Evolutionary conservation across 2,113 vertebrate genomes (phyloP).

Genomic region (Lagopus muta): DNA sequence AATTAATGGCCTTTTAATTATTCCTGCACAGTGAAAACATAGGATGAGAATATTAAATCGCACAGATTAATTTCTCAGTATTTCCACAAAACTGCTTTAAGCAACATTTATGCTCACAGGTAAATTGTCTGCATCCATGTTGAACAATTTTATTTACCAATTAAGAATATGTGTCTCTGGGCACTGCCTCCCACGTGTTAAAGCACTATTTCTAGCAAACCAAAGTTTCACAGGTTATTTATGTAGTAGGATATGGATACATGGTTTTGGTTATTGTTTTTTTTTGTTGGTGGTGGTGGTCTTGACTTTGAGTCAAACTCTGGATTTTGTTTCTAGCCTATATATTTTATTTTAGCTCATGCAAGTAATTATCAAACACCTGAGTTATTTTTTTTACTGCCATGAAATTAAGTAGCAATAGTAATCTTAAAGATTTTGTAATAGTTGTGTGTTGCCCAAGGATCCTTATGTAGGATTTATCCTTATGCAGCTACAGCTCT

Average conservation of each 20-base stretch:
- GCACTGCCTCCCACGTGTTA: rapidly evolving
- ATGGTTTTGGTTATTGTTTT: neutral
- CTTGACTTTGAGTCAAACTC: neutral
- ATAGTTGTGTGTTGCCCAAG: neutral
- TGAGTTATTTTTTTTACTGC: neutral
- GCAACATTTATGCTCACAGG: neutral
- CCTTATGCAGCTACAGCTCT: neutral
- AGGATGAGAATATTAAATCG: neutral
- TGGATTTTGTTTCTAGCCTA: neutral
- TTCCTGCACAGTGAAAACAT: neutral
- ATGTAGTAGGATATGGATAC: neutral
- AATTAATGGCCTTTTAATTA: neutral
- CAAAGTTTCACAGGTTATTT: neutral
- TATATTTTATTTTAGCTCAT: neutral
- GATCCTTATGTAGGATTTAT: neutral
- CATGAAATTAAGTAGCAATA: neutral
- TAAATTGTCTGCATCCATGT: neutral
- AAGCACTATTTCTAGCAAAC: neutral
- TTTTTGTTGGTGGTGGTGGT: neutral
- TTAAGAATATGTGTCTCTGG: neutral
- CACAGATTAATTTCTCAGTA: neutral
- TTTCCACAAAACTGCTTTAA: neutral
- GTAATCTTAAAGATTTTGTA: neutral
- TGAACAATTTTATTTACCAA: neutral
- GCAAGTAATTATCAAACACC: neutral